Conservation (phyloP, 1,140 invertebrate species). For the Lineus longissimus region DNA sequence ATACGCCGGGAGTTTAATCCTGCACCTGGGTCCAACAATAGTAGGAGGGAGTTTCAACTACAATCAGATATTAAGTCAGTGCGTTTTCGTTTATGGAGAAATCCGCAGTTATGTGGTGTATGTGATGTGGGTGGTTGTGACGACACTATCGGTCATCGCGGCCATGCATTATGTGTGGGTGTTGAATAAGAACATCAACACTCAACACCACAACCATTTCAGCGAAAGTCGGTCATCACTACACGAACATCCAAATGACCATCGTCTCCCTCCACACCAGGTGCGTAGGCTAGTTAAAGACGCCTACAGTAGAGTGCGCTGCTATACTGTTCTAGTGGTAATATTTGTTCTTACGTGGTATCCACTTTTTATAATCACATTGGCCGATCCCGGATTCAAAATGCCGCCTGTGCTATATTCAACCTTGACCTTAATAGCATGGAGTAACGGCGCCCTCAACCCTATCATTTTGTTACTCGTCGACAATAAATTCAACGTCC, state of each 20-base stretch:
- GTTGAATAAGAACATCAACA: constrained; percentile 48
- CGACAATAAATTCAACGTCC: constrained; percentile 45
- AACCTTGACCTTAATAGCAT: constrained; percentile 50
- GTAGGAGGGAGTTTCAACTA: constrained; percentile 52
- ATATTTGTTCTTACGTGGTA: constrained; percentile 50
- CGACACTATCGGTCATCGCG: constrained; percentile 40
- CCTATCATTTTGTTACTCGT: constrained; percentile 47
- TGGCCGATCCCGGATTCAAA: constrained; percentile 45
- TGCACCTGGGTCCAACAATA: constrained; percentile 52
- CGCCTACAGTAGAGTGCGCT: background rate
- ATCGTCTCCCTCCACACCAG: background rate
- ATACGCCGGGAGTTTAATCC: constrained; percentile 48
- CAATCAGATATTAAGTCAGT: constrained; percentile 47
- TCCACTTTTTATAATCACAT: constrained; percentile 47
- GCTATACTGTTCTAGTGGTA: constrained; percentile 39
- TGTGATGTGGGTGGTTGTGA: constrained; percentile 51
- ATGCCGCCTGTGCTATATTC: constrained; percentile 48
- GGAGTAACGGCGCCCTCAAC: constrained; percentile 47
- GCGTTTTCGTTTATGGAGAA: constrained; percentile 46
- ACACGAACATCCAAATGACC: background rate
- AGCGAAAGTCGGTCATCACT: background rate
- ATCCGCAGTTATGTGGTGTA: constrained; percentile 50
- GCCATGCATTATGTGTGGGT: constrained; percentile 43
- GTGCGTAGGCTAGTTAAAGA: constrained; percentile 1
- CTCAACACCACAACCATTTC: constrained; percentile 7